Conservation (phyloP, 2,888 invertebrate species). For the Drosophila meridiana region DNA sequence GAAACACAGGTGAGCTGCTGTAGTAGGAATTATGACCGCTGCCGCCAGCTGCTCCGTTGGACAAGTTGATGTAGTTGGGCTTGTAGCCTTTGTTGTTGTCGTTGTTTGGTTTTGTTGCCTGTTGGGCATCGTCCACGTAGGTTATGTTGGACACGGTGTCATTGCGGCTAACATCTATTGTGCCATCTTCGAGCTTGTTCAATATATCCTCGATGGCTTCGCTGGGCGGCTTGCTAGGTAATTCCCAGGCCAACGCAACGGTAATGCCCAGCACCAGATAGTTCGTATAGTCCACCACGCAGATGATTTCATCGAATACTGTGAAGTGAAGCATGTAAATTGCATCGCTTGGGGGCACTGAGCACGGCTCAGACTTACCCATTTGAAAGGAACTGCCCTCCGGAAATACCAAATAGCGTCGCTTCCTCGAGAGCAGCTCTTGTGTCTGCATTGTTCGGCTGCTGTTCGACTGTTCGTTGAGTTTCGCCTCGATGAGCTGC, state of each 20-base stretch:
- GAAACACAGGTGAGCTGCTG: constrained; percentile 57
- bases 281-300: constrained; percentile 84
- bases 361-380: constrained; percentile 68
- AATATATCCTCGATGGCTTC: constrained; percentile 80
- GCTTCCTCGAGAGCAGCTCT: constrained; percentile 84
- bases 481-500: constrained; percentile 61
- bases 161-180: constrained; percentile 78
- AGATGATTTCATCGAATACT: constrained; percentile 84
- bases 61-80: constrained; percentile 63
- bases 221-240: constrained; percentile 88
- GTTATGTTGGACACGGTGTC: constrained; percentile 77
- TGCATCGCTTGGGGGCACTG: constrained; percentile 11
- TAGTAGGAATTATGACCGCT: constrained; percentile 60
- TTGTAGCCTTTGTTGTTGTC: constrained; percentile 27
- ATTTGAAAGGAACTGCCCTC: constrained; percentile 85
- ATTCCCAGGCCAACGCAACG: constrained; percentile 91
- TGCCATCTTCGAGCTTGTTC: constrained; percentile 80
- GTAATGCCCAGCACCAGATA: constrained; percentile 89
- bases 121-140: constrained; percentile 64
- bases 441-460: constrained; percentile 49
- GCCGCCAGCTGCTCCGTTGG: constrained; percentile 9
- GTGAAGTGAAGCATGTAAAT: constrained; percentile 43
- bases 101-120: constrained; percentile 3
- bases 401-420: constrained; percentile 86
- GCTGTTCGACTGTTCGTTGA: constrained; percentile 49